A percentile compares a stretch with the other conserved stretches of the same genome.
These are phyloP conservation scores for Armadillidium nasatum DNA, from an alignment of 1,140 invertebrate species.

Conservation along the genomic window DNA sequence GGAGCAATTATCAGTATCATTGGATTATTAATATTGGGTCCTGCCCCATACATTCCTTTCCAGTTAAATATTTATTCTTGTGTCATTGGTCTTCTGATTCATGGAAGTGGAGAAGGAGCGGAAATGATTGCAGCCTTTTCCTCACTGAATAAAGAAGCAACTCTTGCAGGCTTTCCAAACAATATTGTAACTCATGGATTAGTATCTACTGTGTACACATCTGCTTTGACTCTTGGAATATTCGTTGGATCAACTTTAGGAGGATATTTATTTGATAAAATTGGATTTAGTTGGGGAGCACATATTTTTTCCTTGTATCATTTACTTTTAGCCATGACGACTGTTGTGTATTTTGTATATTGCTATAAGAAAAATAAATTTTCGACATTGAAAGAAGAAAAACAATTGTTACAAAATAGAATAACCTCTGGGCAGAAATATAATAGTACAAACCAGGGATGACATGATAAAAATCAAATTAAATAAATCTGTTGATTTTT, in stretches of 20 bases:
- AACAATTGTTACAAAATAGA: too few species aligned
- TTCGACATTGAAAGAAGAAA: too few species aligned
- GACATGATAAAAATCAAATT: too few species aligned
- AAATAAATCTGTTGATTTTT: too few species aligned
- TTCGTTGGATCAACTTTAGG: slow-evolving; percentile 74
- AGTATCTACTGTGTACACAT: slow-evolving; percentile 78
- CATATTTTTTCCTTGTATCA: too few species aligned
- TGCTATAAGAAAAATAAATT: too few species aligned
- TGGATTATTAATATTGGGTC: slow-evolving; percentile 68
- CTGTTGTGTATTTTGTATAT: too few species aligned
- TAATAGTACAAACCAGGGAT: too few species aligned
- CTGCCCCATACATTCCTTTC: slow-evolving; percentile 47
- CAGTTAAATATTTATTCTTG: slow-evolving; percentile 46
- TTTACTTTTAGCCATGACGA: too few species aligned
- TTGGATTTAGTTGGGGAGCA: slow-evolving; percentile 61
- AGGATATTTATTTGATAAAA: slow-evolving; percentile 66
- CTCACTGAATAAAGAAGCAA: slow-evolving; percentile 67
- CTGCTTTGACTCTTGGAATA: slow-evolving; percentile 73
- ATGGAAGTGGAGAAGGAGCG: slow-evolving; percentile 72
- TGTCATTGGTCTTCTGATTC: slow-evolving; percentile 65
- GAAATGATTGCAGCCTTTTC: slow-evolving; percentile 76
- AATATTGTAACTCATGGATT: slow-evolving; percentile 75
- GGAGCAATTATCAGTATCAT: slow-evolving; percentile 62
- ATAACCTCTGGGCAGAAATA: too few species aligned
- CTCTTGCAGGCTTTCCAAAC: slow-evolving; percentile 67